Evolutionary conservation across 1,140 invertebrate species (phyloP), one percentile per base, ranked within the genome.

Genomic region (Drosophila yakuba): DNA sequence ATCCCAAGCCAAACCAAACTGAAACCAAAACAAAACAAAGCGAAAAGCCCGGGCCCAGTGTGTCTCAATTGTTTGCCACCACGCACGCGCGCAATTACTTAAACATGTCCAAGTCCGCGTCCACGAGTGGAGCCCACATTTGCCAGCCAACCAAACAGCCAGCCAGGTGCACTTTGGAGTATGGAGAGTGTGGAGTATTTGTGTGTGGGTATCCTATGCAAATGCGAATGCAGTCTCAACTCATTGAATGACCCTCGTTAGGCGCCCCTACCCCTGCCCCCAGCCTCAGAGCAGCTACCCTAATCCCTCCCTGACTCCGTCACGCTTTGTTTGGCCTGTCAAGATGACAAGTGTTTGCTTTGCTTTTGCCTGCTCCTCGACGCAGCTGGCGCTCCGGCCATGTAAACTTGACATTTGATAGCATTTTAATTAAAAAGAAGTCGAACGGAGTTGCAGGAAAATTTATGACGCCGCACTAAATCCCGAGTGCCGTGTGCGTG

Each of bases 331-430:
- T 90, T 85, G 81, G 76, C 72, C 76, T 90, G 86, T 90, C 86
- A 91, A 82, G 79, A 86, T 90, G 86, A 90, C 86, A 90, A 90
- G 86, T 90, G 86, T 90, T 90, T 90, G 79, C 71, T 85, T 86
- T 81, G 66, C 69, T 80, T 74, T 74, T 72, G 68, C 66, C 66
- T 39, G 44, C 51, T 71, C 68, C 62, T 35, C 67, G 68, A 57
- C 80, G 60, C 80, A 89, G 75, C 78, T 78, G 79, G 84, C 79
- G 83, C 83, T 78, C 57, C 67, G 61, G 72, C 64, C 55, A 59
- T 74, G 76, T 90, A 90, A 90, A 90, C 86, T 90, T 90, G 86
- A 90, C 86, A 90, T 90, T 90, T 90, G 86, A 90, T 90, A 82
- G 86, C 80, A 80, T 82, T 90, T 90, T 90, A 90, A 90, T 90